Evolutionary conservation across 2,113 vertebrate species (phyloP), one percentile per base, ranked within the genome.

Genomic region (Galeopterus variegatus): DNA sequence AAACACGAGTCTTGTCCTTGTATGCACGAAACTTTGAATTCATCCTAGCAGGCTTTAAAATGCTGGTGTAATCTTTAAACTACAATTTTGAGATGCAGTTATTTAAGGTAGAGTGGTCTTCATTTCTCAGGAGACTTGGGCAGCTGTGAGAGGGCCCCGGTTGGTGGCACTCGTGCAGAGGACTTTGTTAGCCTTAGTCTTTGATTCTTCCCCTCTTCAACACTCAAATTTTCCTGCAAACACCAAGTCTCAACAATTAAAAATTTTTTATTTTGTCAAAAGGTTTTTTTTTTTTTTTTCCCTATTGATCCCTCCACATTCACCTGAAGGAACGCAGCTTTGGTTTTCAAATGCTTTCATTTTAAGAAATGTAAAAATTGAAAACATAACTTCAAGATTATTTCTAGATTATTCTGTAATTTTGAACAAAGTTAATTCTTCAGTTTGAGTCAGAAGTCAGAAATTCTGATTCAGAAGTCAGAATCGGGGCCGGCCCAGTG

Each of bases 401-500:
- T 89, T 93, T 93, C 52, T 95, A 69, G 90, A 84, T 62, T 79
- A 56, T 58, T 60, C 15, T 69, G 19, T 85, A 88, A 58, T 56
- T 96, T 95, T 50, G 62, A 79, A n/a, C 24, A 72, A 84, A 91
- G 83, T 67, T 70, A 88, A 83, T 91, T 91, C n/a, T 82, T 86
- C 7, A 36, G 31, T 73, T 93, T 86, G 26, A 89, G 33, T 70
- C 8, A 72, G 76, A 82, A 93, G 36, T n/a, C 41, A 41, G 41
- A 41, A 41, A n/a, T n/a, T n/a, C n/a, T n/a, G n/a, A n/a, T n/a
- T n/a, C n/a, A n/a, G n/a, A n/a, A n/a, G n/a, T n/a, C n/a, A n/a
- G n/a, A n/a, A n/a, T n/a, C n/a, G n/a, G n/a, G n/a, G n/a, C n/a
- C n/a, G n/a, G n/a, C n/a, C n/a, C n/a, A n/a, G n/a, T n/a, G n/a